Base-by-base conservation (phyloP, 30 jellyfish, hydroid and myxozoan genomes). In the Sanderia malayensis region DNA sequence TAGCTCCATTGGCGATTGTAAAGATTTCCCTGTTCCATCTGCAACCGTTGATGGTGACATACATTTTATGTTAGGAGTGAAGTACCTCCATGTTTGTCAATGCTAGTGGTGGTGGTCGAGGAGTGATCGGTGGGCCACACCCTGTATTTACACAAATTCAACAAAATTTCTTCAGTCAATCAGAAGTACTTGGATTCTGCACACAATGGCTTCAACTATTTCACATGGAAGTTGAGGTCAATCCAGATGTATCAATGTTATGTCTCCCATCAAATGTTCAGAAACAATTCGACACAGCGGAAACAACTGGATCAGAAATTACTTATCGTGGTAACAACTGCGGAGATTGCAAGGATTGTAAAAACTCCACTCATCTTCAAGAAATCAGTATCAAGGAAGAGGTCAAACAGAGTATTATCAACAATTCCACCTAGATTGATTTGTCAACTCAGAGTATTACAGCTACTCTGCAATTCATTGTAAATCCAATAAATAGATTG, bases 71-170 rank as follows among this genome's bases (percentile, higher is more conserved):
- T 63, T 18, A 67, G 76, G 83, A 15, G 44, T 70, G 0, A 70
- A 70, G 46, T 70, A 41, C 22, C 24, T 70, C 77, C 30, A 34
- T 20, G 9, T 4, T 25, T 15, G 79, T 76, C 9, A 52, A 41
- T 22, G 23, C 46, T 6, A 47, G 79, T 41, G 83, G 83, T 4
- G 52, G 52, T 57, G 79, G 62, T 6, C 13, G 62, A 9, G 82
- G 85, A 6, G 81, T 72, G 19, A 30, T 72, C 60, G 79, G 79
- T 47, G 85, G 85, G 2, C 61, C 77, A 25, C 85, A 47, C 32
- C 34, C 22, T 6, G 61, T 72, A 66, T 41, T 67, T 27, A 31
- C 71, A 17, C 70, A 32, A 55, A 55, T 55, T 55, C 31, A 55
- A 55, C 28, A 25, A 20, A n/a, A 55, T 55, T 55, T n/a, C 67